Evolutionary conservation across 2,113 vertebrate genomes (phyloP).

Genomic region (Larimichthys polyactis): DNA sequence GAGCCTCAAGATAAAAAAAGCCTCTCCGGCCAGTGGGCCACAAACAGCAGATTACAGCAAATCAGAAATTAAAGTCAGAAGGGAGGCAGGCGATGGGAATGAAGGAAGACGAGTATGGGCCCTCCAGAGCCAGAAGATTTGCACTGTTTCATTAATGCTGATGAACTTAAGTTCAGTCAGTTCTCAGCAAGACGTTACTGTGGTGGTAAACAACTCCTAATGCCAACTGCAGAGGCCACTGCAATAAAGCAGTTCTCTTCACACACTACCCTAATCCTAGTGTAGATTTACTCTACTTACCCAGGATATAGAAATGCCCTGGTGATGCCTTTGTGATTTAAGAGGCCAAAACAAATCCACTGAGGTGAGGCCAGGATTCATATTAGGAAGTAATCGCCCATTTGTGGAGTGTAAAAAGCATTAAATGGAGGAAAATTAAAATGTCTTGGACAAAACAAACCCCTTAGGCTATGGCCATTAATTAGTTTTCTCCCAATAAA

Average conservation of each 20-base stretch:
- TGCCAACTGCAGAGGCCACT: constrained; percentile 57
- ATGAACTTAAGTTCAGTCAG: constrained; percentile 75
- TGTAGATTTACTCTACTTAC: constrained; percentile 64
- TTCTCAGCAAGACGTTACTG: constrained; percentile 58
- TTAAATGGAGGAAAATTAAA: constrained; percentile 13
- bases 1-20: constrained; percentile 60
- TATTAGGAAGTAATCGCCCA: neutral
- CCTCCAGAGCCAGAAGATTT: constrained; percentile 54
- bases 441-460: constrained; percentile 23
- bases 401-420: constrained; percentile 2
- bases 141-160: constrained; percentile 66
- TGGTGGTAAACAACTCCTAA: constrained; percentile 70
- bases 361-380: neutral
- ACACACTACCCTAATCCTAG: constrained; percentile 63
- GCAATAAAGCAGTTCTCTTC: constrained; percentile 67
- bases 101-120: constrained; percentile 30
- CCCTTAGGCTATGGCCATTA: neutral
- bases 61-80: constrained; percentile 66
- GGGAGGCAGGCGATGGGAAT: constrained; percentile 18
- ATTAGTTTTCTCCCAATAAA: constrained; percentile 27
- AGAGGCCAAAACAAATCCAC: constrained; percentile 37
- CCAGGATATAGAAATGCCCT: constrained; percentile 42
- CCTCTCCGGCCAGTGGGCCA: constrained; percentile 52
- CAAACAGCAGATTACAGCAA: constrained; percentile 65
- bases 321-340: constrained; percentile 40